Conservation (phyloP, 1,140 invertebrate species). For the Camponotus vicinus region DNA sequence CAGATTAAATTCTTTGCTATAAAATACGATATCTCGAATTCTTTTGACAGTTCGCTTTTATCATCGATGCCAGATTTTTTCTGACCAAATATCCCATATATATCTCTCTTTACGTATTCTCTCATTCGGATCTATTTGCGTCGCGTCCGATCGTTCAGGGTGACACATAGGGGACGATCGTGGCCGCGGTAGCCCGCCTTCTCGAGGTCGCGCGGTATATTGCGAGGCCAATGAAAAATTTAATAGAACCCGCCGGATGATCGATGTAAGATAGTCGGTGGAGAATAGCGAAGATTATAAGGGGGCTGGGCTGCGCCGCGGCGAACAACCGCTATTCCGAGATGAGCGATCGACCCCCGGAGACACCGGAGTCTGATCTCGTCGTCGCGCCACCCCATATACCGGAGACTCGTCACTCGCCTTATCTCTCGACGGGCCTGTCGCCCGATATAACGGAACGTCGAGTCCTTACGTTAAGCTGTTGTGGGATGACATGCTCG, state of each 20-base stretch:
- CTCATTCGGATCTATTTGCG: slow-evolving; percentile 48
- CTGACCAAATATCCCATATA: neutral
- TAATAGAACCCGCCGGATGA: slow-evolving; percentile 81
- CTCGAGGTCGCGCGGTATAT: slow-evolving; percentile 49
- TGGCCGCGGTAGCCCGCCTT: slow-evolving; percentile 31
- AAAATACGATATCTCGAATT: neutral
- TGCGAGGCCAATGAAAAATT: slow-evolving; percentile 78
- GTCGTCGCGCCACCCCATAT: slow-evolving; percentile 73
- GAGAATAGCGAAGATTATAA: slow-evolving; percentile 83
- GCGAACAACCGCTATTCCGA: slow-evolving; percentile 78
- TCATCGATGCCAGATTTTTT: slow-evolving; percentile 1
- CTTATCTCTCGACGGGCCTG: slow-evolving; percentile 76
- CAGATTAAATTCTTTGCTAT: neutral
- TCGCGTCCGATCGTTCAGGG: slow-evolving; percentile 36
- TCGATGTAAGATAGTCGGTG: slow-evolving; percentile 83
- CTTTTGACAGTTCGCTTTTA: neutral
- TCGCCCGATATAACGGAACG: slow-evolving; percentile 67
- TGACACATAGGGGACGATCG: slow-evolving; percentile 20
- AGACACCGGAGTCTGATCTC: slow-evolving; percentile 77
- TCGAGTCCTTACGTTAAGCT: slow-evolving; percentile 61
- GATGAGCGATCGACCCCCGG: slow-evolving; percentile 83
- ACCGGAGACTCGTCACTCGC: slow-evolving; percentile 77
- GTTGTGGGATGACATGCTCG: slow-evolving; percentile 47
- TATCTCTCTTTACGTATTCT: slow-evolving; percentile 8
- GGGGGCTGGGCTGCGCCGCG: slow-evolving; percentile 73